Conservation (phyloP, 2,113 vertebrate species). For the Pseudorhombus dupliciocellatus region DNA sequence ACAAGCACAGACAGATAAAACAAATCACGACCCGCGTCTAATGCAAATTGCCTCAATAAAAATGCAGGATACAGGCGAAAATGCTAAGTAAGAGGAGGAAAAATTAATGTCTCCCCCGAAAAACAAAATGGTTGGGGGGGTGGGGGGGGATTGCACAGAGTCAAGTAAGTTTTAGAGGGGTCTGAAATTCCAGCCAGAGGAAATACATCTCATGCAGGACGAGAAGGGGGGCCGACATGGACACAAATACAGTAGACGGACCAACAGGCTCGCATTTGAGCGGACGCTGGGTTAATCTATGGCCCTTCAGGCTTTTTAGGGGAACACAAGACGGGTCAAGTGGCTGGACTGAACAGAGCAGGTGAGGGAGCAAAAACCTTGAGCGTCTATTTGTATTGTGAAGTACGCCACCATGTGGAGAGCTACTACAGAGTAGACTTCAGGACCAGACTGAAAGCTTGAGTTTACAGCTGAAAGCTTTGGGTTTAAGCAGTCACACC, state of each 20-base stretch:
- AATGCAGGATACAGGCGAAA: constrained; percentile 36
- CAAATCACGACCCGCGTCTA: constrained; percentile 35
- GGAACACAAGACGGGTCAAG: constrained; percentile 1
- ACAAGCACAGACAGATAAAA: constrained; percentile 45
- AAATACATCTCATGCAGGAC: too few species aligned
- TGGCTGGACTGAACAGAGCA: not conserved
- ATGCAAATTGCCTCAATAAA: constrained; percentile 41
- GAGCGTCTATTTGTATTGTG: not conserved
- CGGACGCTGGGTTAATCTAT: constrained; percentile 28
- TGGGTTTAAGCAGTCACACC: not conserved
- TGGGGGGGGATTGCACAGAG: not conserved
- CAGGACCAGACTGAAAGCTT: too few species aligned
- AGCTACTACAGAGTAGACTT: not conserved
- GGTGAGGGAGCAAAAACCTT: not conserved
- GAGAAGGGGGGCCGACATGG: too few species aligned
- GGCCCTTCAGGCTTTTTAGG: not conserved
- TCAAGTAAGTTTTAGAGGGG: constrained; percentile 13
- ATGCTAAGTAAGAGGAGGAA: constrained; percentile 13
- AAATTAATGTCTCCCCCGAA: constrained; percentile 5
- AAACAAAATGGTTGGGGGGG: not conserved
- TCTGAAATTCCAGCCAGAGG: not conserved
- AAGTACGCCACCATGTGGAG: constrained; percentile 18
- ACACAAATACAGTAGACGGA: constrained; percentile 33
- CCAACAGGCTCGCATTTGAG: not conserved
- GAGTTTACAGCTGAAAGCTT: too few species aligned